Conservation (phyloP, 2,113 vertebrate species). For the Gopherus flavomarginatus region DNA sequence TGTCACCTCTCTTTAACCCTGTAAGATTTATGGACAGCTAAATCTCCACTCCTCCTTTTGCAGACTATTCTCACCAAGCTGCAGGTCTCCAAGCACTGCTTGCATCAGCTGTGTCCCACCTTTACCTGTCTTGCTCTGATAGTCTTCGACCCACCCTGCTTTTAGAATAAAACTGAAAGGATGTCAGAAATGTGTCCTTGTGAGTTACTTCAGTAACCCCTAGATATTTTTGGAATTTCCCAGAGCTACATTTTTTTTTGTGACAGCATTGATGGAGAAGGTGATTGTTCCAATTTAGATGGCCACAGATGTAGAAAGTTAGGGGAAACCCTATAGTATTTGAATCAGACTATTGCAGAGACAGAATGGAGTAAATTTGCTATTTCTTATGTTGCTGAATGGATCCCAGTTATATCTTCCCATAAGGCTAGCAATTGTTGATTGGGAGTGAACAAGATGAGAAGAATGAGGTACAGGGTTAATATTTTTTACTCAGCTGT, state of each 20-base stretch:
- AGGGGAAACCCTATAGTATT: neutral
- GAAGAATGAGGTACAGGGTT: neutral
- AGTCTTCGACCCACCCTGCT: neutral
- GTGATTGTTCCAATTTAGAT: slow-evolving; percentile 5
- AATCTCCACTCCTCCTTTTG: slow-evolving; percentile 17
- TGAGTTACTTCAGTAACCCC: neutral
- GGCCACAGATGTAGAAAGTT: neutral
- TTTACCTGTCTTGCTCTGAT: neutral
- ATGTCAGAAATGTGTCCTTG: neutral
- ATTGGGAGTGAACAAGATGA: slow-evolving; percentile 1
- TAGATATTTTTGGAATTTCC: neutral
- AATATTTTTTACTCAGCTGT: neutral
- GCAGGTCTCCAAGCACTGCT: neutral
- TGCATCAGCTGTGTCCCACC: neutral
- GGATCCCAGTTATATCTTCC: neutral
- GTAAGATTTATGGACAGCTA: slow-evolving; percentile 35
- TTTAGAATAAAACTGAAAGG: neutral
- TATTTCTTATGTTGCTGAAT: neutral
- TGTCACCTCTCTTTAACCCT: slow-evolving; percentile 40
- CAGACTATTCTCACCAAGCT: neutral
- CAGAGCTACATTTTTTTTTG: neutral
- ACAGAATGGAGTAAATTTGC: neutral
- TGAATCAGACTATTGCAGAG: neutral
- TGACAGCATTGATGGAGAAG: neutral
- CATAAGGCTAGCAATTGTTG: neutral